phyloP scores from a whole-genome alignment of 2,888 invertebrate species.

The Drosophila infuscata region DNA sequence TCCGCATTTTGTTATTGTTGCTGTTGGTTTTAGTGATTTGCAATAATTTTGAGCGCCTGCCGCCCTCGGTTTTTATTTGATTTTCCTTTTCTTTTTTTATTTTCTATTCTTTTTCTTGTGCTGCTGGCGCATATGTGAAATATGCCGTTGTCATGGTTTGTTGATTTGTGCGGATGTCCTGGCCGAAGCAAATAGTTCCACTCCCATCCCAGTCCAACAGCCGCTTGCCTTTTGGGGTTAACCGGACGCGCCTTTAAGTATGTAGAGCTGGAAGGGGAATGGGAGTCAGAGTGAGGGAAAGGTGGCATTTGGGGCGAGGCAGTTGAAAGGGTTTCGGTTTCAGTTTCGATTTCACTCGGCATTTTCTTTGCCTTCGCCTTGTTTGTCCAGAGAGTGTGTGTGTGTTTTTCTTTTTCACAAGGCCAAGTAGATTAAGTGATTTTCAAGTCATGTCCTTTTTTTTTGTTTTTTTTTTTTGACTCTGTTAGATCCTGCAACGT shows the following conservation, averaged over 20 bases:
- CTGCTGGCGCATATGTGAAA: constrained; percentile 62
- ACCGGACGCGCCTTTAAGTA: constrained; percentile 64
- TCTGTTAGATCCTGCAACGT: constrained; percentile 9
- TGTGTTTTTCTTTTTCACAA: constrained; percentile 32
- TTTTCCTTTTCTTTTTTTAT: neutral
- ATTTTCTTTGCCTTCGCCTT: constrained; percentile 34
- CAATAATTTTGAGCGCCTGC: constrained; percentile 68
- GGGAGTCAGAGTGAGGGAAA: neutral
- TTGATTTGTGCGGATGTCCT: constrained; percentile 63
- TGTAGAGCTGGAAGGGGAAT: constrained; percentile 10
- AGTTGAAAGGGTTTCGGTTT: constrained; percentile 54
- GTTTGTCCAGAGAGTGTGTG: constrained; percentile 34
- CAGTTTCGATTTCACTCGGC: constrained; percentile 60
- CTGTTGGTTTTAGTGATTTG: constrained; percentile 82
- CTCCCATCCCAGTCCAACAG: neutral
- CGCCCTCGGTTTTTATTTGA: neutral
- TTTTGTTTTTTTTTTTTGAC: constrained; percentile 50
- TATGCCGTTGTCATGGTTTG: constrained; percentile 77
- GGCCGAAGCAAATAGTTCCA: constrained; percentile 43
- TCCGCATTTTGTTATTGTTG: constrained; percentile 24
- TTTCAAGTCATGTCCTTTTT: constrained; percentile 83
- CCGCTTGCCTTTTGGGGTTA: constrained; percentile 50
- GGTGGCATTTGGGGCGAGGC: neutral
- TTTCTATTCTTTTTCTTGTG: neutral
- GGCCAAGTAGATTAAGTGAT: constrained; percentile 82